A percentile compares a stretch with the other conserved stretches of the same genome.
Conservation (phyloP, 23 tunicate species). For the Ciona savignyi region DNA sequence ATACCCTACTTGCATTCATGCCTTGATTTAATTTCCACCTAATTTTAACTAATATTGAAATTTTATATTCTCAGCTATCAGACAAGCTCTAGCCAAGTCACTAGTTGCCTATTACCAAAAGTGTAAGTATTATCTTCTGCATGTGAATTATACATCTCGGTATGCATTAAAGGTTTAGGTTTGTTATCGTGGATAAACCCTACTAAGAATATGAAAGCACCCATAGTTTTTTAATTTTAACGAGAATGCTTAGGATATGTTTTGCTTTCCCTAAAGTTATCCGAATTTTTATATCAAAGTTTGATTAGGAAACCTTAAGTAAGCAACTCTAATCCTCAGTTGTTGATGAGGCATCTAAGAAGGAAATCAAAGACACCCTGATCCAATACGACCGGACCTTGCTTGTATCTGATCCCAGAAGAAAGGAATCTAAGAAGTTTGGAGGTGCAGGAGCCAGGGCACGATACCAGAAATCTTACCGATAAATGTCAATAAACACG, state of each 20-base stretch:
- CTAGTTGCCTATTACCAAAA: slow-evolving; percentile 97
- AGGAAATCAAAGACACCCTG: slow-evolving; percentile 92
- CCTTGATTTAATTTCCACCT: not conserved
- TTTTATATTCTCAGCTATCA: slow-evolving; percentile 46
- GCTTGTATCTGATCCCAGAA: slow-evolving; percentile 90
- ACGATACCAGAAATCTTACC: slow-evolving; percentile 99
- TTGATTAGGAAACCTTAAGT: not conserved
- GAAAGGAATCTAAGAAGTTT: slow-evolving; percentile 97
- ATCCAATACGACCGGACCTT: slow-evolving; percentile 88
- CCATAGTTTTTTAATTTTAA: too few species aligned
- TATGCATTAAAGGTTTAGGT: too few species aligned
- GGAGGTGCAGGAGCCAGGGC: slow-evolving; percentile 99
- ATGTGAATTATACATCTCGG: too few species aligned
- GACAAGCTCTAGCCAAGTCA: slow-evolving; percentile 97
- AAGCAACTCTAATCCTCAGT: slow-evolving; percentile 9
- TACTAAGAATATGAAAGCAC: too few species aligned
- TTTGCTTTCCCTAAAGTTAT: too few species aligned
- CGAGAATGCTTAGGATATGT: too few species aligned
- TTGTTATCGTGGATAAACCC: too few species aligned
- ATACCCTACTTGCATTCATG: not conserved
- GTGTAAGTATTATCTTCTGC: too few species aligned
- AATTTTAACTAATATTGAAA: not conserved
- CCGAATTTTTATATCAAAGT: too few species aligned
- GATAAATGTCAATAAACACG: too few species aligned
- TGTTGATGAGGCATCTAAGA: slow-evolving; percentile 97